Base-by-base conservation (phyloP, 2,113 vertebrate genomes). In the Dinomys branickii region DNA sequence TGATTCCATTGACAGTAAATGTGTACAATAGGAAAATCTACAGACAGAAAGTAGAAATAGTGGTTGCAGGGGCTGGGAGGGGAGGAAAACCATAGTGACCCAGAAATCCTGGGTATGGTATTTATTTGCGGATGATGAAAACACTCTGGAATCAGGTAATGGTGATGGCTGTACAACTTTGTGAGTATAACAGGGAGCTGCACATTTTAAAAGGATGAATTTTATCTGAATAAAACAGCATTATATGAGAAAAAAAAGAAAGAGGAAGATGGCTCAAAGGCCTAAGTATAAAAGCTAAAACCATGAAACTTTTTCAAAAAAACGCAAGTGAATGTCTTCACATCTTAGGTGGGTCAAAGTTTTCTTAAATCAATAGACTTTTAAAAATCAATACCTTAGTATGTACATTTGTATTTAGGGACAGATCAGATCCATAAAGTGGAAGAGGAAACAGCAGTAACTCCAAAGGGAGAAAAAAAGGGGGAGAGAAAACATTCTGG, bases 181-280 rank as follows among this genome's bases (percentile, higher is more conserved):
- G 75, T 41, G 20, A 75, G 47, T 85, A 77, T 35, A 82, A 12
- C 67, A 44, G 85, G 19, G 54, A 94, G 54, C 5, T 22, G 5
- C 50, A 67, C 7, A 56, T 8, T 95, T 90, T n/a, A 44, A 82
- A 94, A 90, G 58, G 44, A 22, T 67, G 17, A 38, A 84, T 73
- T 81, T 96, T 77, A 80, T n/a, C 54, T 94, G 20, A 73, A 65
- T 52, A 73, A 97, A 94, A 84, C 54, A 94, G 50, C 41, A 24
- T 13, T 38, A 19, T 54, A 38, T 71, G 26, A 50, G 50, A 33
- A 75, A 80, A 78, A 52, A 54, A 73, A n/a, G n/a, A n/a, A 47
- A 92, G 75, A 83, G 41, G 85, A 96, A 85, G n/a, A 77, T 80
- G 5, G 24, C 80, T 65, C 82, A 77, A 84, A 88, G 90, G 50